Evolutionary conservation across 2,888 invertebrate genomes (phyloP).

Genomic region (Apocheima hispidaria): DNA sequence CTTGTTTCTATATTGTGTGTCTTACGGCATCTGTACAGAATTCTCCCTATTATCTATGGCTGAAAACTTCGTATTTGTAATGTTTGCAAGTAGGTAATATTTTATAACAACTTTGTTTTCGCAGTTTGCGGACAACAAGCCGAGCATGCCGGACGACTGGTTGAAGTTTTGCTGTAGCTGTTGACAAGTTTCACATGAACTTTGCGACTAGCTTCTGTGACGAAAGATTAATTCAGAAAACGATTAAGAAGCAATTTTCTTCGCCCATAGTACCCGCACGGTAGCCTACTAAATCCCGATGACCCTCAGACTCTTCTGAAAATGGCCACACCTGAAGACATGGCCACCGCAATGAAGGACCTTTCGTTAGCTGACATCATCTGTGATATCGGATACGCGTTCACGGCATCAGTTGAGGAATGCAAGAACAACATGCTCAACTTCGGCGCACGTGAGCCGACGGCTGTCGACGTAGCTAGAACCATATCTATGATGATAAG

Average conservation of each 20-base stretch:
- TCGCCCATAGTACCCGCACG: conserved; percentile 96
- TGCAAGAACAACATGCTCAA: conserved; percentile 94
- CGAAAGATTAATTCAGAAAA: conserved; percentile 91
- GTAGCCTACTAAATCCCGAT: conserved; percentile 93
- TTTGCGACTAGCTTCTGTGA: conserved; percentile 89
- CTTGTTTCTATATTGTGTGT: too few species aligned
- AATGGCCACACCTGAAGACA: conserved; percentile 88
- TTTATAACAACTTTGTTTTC: not conserved
- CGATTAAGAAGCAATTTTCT: conserved; percentile 90
- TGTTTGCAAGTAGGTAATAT: not conserved
- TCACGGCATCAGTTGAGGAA: conserved; percentile 94
- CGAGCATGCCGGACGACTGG: not conserved
- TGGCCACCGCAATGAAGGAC: conserved; percentile 88
- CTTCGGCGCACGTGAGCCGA: conserved; percentile 93
- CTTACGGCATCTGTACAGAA: too few species aligned
- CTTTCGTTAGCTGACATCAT: conserved; percentile 94
- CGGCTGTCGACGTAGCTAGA: conserved; percentile 93
- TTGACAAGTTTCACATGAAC: conserved; percentile 88
- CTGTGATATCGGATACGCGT: conserved; percentile 96
- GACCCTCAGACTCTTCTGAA: conserved; percentile 88
- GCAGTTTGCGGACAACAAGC: not conserved
- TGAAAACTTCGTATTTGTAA: too few species aligned
- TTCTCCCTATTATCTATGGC: too few species aligned
- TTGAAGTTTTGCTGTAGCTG: conserved; percentile 95
- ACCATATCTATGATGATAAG: conserved; percentile 95